phyloP scores from a whole-genome alignment of 2,888 invertebrate genomes.

The Drosophila paracracens region DNA sequence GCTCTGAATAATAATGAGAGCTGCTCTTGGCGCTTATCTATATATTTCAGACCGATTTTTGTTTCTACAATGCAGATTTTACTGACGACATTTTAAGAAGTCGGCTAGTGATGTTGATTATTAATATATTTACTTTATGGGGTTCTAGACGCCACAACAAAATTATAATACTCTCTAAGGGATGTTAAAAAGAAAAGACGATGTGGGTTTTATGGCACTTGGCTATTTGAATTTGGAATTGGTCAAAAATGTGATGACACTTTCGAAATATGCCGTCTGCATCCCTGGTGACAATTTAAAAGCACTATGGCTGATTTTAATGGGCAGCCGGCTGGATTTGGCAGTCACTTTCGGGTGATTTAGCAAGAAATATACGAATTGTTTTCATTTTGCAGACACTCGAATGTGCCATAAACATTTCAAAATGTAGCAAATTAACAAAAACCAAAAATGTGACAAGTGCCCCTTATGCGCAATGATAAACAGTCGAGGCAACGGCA shows the following conservation, averaged over 20 bases:
- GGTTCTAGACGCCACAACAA: background rate
- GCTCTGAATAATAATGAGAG: background rate
- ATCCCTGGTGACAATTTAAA: conserved; percentile 1
- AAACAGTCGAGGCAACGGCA: conserved; percentile 8
- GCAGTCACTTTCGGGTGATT: conserved; percentile 24
- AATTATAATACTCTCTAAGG: background rate
- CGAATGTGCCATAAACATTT: conserved; percentile 44
- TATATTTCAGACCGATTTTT: background rate
- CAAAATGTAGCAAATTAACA: conserved; percentile 35
- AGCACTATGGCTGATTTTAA: conserved; percentile 25
- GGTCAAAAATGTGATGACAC: background rate
- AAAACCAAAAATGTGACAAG: conserved; percentile 40
- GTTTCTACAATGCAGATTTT: background rate
- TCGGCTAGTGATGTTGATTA: background rate
- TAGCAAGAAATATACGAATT: conserved; percentile 14
- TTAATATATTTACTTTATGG: background rate
- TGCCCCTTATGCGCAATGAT: conserved; percentile 26
- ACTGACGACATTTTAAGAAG: background rate
- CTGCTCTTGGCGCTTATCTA: background rate
- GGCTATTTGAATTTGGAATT: background rate
- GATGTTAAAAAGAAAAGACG: background rate
- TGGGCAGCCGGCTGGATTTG: conserved; percentile 21
- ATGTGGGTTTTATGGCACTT: background rate
- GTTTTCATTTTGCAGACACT: conserved; percentile 28
- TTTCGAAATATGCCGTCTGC: background rate